A percentile compares a stretch with the other conserved stretches of the same genome.
Evolutionary conservation across 2,113 vertebrate genomes (phyloP).

Genomic region (Panthera uncia): DNA sequence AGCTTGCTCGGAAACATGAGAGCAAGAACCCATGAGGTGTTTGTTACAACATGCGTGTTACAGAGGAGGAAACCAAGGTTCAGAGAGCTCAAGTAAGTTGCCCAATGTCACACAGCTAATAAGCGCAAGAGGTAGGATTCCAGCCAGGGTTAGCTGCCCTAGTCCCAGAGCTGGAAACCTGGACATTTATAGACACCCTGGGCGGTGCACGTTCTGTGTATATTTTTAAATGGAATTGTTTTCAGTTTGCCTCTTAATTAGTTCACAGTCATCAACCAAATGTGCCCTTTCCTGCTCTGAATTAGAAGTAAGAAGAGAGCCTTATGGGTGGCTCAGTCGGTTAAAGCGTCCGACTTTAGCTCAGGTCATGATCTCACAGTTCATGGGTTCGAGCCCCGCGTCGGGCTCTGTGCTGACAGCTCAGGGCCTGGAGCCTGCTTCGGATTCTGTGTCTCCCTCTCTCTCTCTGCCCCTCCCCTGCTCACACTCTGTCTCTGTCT

Average conservation of each 20-base stretch:
- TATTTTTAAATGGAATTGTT: background rate
- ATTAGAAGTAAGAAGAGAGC: background rate
- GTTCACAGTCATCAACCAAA: background rate
- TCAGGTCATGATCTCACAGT: too few relatives aligned
- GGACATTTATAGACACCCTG: background rate
- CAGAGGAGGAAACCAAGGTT: background rate
- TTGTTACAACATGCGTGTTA: fast-evolving
- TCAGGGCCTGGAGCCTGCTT: too few relatives aligned
- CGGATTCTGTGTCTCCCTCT: too few relatives aligned
- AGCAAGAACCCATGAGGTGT: background rate
- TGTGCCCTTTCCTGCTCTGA: background rate
- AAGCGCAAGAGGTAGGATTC: background rate
- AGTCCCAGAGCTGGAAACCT: background rate
- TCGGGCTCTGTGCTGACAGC: too few relatives aligned
- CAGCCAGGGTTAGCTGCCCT: too few relatives aligned
- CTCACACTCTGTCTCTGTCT: too few relatives aligned
- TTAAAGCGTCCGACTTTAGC: too few relatives aligned
- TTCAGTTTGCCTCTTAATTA: conserved; percentile 35
- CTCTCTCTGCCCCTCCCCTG: too few relatives aligned
- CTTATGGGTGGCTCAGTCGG: too few relatives aligned
- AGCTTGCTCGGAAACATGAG: too few relatives aligned
- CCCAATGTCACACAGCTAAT: background rate
- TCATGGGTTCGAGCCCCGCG: too few relatives aligned
- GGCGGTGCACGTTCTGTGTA: background rate
- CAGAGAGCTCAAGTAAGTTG: background rate